These are phyloP conservation scores for Antennarius striatus DNA, from an alignment of 2,113 vertebrate species.

Conservation along the genomic window DNA sequence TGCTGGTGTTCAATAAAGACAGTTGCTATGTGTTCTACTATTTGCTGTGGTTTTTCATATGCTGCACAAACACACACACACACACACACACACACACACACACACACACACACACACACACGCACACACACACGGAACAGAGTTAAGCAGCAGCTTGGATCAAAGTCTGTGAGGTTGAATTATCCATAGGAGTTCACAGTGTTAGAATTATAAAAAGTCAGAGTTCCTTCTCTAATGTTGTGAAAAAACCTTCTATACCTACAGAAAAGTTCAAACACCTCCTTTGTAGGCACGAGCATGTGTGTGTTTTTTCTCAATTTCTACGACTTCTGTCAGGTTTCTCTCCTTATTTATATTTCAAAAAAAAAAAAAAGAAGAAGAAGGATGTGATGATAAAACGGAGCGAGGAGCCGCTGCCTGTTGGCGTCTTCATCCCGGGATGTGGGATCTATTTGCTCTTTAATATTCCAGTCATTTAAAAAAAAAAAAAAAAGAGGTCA, in stretches of 20 bases:
- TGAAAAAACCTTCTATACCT: slow-evolving; percentile 27
- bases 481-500: slow-evolving; percentile 51
- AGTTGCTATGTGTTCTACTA: slow-evolving; percentile 81
- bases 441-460: slow-evolving; percentile 57
- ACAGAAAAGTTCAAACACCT: slow-evolving; percentile 63
- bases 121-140: slow-evolving; percentile 25
- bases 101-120: slow-evolving; percentile 10
- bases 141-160: slow-evolving; percentile 37
- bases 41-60: slow-evolving; percentile 50
- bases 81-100: slow-evolving; percentile 8
- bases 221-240: slow-evolving; percentile 50
- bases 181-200: slow-evolving; percentile 46
- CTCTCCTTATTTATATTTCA: slow-evolving; percentile 66
- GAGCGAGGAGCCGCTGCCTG: slow-evolving; percentile 63
- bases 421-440: slow-evolving; percentile 60
- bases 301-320: slow-evolving; percentile 48
- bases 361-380: background rate
- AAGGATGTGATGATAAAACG: slow-evolving; percentile 46
- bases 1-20: slow-evolving; percentile 84
- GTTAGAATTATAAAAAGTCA: slow-evolving; percentile 51
- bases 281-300: slow-evolving; percentile 30
- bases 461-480: slow-evolving; percentile 69
- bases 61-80: slow-evolving; percentile 9
- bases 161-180: slow-evolving; percentile 51
- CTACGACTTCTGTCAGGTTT: slow-evolving; percentile 62